These are phyloP conservation scores for Ammodytes marinus DNA, from an alignment of 2,113 vertebrate genomes.

Conservation along the genomic window DNA sequence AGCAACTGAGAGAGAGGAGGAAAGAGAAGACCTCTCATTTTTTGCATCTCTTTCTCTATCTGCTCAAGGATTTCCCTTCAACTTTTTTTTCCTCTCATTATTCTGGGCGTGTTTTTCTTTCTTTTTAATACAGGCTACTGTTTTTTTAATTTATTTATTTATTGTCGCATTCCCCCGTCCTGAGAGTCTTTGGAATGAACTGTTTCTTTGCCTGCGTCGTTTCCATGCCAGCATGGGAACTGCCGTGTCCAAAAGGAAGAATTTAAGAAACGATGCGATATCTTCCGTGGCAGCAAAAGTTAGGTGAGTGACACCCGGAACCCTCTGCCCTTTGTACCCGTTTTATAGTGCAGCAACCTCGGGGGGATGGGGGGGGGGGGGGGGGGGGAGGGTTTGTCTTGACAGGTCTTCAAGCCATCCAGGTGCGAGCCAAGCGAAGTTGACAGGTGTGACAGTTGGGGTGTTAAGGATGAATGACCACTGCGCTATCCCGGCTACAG, in stretches of 20 bases:
- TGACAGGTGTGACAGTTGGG: constrained; percentile 18
- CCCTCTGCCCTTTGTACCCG: not conserved
- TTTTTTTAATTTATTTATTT: constrained; percentile 27
- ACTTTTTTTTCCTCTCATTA: constrained; percentile 34
- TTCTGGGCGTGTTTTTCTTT: too few species aligned
- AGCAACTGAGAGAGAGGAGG: constrained; percentile 31
- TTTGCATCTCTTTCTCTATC: constrained; percentile 37
- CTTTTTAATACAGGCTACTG: not conserved
- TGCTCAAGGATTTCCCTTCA: constrained; percentile 66
- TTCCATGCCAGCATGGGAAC: constrained; percentile 93
- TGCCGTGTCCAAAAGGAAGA: constrained; percentile 95
- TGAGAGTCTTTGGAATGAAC: constrained; percentile 81
- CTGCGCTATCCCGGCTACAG: constrained; percentile 49
- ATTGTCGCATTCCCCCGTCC: constrained; percentile 53
- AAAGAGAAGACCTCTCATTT: constrained; percentile 9
- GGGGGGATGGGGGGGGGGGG: too few species aligned
- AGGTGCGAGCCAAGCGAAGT: constrained; percentile 29
- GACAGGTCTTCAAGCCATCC: not conserved
- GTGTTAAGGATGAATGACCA: constrained; percentile 29
- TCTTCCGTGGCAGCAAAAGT: constrained; percentile 98
- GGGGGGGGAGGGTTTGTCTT: too few species aligned
- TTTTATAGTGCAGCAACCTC: not conserved
- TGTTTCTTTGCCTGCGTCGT: constrained; percentile 74
- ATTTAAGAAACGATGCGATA: constrained; percentile 95
- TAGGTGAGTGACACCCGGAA: constrained; percentile 87